These are phyloP conservation scores for Calypte anna DNA, from an alignment of 2,113 vertebrate genomes.

Conservation along the genomic window DNA sequence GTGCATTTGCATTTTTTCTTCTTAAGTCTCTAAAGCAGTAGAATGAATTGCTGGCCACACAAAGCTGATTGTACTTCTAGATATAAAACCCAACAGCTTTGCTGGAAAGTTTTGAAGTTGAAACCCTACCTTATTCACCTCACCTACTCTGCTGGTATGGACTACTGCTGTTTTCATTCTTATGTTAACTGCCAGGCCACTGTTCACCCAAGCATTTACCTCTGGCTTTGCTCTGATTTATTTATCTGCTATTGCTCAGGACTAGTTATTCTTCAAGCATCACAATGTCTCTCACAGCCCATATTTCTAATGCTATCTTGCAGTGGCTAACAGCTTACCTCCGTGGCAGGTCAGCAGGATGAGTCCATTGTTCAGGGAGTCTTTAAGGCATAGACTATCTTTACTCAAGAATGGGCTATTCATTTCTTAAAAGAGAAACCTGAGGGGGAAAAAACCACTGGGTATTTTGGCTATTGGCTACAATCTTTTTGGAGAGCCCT, in stretches of 20 bases:
- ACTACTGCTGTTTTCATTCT: background rate
- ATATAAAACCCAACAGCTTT: background rate
- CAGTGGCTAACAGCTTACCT: background rate
- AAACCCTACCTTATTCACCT: background rate
- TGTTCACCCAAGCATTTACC: background rate
- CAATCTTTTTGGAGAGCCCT: background rate
- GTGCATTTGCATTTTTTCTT: slow-evolving; percentile 25
- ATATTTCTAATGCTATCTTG: background rate
- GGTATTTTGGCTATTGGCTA: background rate
- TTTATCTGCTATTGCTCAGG: background rate
- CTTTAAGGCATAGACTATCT: background rate
- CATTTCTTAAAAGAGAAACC: background rate
- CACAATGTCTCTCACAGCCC: background rate
- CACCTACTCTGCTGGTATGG: background rate
- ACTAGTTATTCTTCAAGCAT: slow-evolving; percentile 1
- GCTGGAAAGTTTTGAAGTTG: background rate
- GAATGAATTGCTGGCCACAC: background rate
- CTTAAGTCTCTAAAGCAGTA: slow-evolving; percentile 22
- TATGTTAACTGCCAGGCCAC: background rate
- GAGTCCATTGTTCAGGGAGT: background rate
- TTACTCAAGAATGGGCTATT: background rate
- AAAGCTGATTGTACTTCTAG: background rate
- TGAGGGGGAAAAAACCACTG: fast-evolving
- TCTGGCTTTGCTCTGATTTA: background rate
- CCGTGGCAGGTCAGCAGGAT: background rate